These are phyloP conservation scores for Brachyistius frenatus DNA, from an alignment of 2,113 vertebrate species.

Conservation along the genomic window DNA sequence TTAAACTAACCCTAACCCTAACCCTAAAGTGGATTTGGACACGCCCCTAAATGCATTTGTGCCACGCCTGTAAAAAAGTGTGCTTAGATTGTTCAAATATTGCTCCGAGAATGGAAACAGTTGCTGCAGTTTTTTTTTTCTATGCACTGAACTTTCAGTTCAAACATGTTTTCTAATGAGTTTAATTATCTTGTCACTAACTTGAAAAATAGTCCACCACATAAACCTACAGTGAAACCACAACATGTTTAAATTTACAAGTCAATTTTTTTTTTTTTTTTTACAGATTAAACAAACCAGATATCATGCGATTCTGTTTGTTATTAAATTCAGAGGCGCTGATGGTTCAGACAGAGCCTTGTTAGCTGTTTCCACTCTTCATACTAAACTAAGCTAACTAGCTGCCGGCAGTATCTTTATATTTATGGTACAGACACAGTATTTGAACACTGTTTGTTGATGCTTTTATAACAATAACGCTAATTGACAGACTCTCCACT, in stretches of 20 bases:
- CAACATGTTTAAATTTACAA: background rate
- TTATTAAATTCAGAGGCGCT: too few relatives aligned
- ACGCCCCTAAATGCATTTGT: too few relatives aligned
- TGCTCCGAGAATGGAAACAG: background rate
- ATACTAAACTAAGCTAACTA: background rate
- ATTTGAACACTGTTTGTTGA: background rate
- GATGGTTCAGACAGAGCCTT: too few relatives aligned
- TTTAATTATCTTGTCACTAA: background rate
- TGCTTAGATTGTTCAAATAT: too few relatives aligned
- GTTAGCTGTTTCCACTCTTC: background rate
- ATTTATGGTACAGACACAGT: background rate
- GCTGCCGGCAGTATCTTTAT: background rate
- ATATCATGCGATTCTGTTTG: too few relatives aligned
- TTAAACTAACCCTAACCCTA: too few relatives aligned
- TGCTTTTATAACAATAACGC: background rate
- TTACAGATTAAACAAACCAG: background rate
- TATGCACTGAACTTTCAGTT: background rate
- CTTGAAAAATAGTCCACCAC: background rate
- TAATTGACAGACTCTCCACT: constrained; percentile 27
- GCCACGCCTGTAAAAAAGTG: too few relatives aligned
- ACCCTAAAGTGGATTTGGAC: too few relatives aligned
- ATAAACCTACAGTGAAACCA: background rate
- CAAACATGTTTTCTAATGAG: background rate
- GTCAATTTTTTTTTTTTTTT: background rate
- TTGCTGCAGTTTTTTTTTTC: background rate